Percentiles rank a stretch among this genome's conserved stretches.
Conservation (phyloP, 2,113 vertebrate genomes). For the Phodopus roborovskii region DNA sequence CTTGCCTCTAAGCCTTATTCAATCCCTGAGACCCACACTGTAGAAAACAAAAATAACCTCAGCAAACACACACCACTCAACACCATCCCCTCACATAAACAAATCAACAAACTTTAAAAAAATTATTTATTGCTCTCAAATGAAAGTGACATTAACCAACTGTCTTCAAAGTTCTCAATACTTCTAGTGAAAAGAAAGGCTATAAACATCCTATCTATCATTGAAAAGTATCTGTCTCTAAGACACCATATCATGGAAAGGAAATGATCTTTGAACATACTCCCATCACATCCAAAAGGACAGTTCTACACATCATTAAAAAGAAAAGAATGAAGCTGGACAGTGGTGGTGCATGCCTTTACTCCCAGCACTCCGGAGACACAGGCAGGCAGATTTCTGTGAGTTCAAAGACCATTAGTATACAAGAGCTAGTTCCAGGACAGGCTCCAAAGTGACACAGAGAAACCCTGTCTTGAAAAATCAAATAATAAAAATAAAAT, state of each 20-base stretch:
- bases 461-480: too few relatives aligned
- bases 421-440: too few relatives aligned
- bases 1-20: neutral
- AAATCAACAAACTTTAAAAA: neutral
- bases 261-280: neutral
- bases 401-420: too few relatives aligned
- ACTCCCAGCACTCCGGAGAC: too few relatives aligned
- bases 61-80: neutral
- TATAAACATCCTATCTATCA: neutral
- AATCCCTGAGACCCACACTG: neutral
- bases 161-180: slow-evolving; percentile 15
- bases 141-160: neutral
- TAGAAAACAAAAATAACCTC: neutral
- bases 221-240: neutral
- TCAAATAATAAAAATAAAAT: too few relatives aligned
- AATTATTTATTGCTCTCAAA: neutral
- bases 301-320: slow-evolving; percentile 8
- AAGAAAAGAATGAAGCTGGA: neutral
- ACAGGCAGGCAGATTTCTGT: too few relatives aligned
- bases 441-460: too few relatives aligned
- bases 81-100: neutral
- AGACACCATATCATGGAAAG: slow-evolving; percentile 59
- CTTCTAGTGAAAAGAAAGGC: neutral
- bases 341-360: too few relatives aligned
- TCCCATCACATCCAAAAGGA: slow-evolving; percentile 59